Base-by-base conservation (phyloP, 2,797 vertebrate species). In the Chaetophractus vellerosus region DNA sequence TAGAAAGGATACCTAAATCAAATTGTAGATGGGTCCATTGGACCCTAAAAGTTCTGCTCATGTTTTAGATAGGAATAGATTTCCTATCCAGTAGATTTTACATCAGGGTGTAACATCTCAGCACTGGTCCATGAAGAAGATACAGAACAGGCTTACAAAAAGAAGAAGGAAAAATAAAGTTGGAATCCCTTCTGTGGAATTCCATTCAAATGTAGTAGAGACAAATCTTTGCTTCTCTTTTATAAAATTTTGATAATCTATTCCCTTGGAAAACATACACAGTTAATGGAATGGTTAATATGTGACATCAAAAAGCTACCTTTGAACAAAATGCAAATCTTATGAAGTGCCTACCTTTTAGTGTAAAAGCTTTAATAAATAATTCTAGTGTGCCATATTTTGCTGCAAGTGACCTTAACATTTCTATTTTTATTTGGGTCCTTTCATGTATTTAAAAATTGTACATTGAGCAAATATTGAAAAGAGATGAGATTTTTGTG, bases 281-380 rank as follows among this genome's bases (percentile, higher is more conserved):
- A 71, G 41, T 83, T 90, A 41, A 81, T 79, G 41, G 16, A 52
- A 93, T 72, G 1, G 6, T 50, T 85, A 85, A 59, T 33, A 68
- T 93, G 81, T 2, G 85, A 52, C 16, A 90, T 92, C 45, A 88
- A 61, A 68, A 12, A 26, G 11, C 48, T 82, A 26, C 38, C 57
- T 96, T 94, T 84, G 79, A 88, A 59, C 72, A 71, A 88, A 96
- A 85, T 45, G 8, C 50, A 79, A 33, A 28, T 66, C 71, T 96
- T 85, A 92, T 24, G 28, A 97, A 94, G 68, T 97, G 90, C 80
- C 92, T 97, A 36, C 36, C 33, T 90, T 94, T 88, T 50, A 18
- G n/a, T 85, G 3, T 52, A 88, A 90, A 88, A 64, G 24, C 63
- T 92, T 71, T 76, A 91, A 85, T 88, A 96, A 85, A 71, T 74